A percentile compares a stretch with the other conserved stretches of the same genome.
Evolutionary conservation across 2,113 vertebrate genomes (phyloP).

Genomic region (Perca schrenkii): DNA sequence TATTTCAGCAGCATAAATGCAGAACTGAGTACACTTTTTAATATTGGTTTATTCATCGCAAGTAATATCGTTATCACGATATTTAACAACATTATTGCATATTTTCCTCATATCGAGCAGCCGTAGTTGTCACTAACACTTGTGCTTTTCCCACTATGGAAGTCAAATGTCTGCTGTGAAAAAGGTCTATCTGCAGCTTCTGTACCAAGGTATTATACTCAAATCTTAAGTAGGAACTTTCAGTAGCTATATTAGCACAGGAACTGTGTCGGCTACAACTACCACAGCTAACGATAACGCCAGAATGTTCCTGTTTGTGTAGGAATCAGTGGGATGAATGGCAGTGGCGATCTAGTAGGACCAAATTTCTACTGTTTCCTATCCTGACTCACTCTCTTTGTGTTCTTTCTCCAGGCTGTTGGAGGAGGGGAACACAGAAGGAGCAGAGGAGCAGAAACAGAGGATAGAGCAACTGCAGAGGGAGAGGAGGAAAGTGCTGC

Average conservation of each 20-base stretch:
- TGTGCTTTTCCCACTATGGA: not conserved
- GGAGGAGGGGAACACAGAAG: slow-evolving; percentile 93
- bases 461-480: slow-evolving; percentile 95
- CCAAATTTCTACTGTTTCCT: not conserved
- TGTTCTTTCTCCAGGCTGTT: slow-evolving; percentile 84
- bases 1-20: too few relatives aligned
- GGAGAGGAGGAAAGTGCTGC: slow-evolving; percentile 90
- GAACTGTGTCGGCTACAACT: not conserved
- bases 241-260: not conserved
- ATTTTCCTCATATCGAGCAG: too few relatives aligned
- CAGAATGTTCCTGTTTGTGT: not conserved
- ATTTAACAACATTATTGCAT: too few relatives aligned
- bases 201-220: not conserved
- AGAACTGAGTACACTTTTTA: too few relatives aligned
- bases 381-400: not conserved
- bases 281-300: not conserved
- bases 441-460: slow-evolving; percentile 94
- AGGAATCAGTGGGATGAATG: not conserved
- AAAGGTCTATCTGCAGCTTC: too few relatives aligned
- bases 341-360: too few relatives aligned
- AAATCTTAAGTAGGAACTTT: not conserved
- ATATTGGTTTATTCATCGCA: too few relatives aligned
- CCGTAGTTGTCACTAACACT: not conserved
- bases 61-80: too few relatives aligned
- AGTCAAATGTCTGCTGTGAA: not conserved